Evolutionary conservation across 1,140 invertebrate genomes (phyloP), one percentile per base, ranked within the genome.

Genomic region (Antheraea mylitta): DNA sequence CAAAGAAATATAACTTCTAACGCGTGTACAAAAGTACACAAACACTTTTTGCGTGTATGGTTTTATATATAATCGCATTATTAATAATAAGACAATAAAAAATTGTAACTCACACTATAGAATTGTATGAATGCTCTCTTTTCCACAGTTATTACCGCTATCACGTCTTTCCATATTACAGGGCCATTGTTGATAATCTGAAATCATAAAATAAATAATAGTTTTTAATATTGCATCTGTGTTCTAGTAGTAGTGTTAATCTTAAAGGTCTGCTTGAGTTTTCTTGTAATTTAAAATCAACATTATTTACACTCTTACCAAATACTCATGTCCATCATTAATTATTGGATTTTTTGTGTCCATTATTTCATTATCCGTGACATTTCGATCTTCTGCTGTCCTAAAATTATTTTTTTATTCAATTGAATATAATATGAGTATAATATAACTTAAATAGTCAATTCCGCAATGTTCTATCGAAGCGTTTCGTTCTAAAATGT

Each of bases 151-250:
- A 81, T 67, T 8, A 67, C 36, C 11, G 62, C 66, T 22, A 22
- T 6, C 6, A 77, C 11, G 58, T 69, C 67, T 62, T 74, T 64
- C 80, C 80, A 82, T 2, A 22, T 59, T 10, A 76, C 65, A 2
- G 58, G 42, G 13, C 73, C 76, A 13, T 71, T 75, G 65, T 79
- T 79, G 30, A 66, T 22, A 37, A 76, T 72, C 71, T 72, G 48
- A 7, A 67, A 72, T 9, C 6, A 18, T 22, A 61, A n/a, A 71
- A 48, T 30, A 0, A 62, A 68, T 42, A 7, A 10, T 42, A 30
- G 22, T 30, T 30, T 30, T 30, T 30, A n/a, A n/a, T n/a, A n/a
- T n/a, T n/a, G n/a, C n/a, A 30, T 30, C 22, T 30, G 4, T 30
- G 1, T 2, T 30, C 4, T 30, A 30, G 22, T 30, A 30, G 22